Percentiles rank a stretch among this genome's conserved stretches.
Conservation (phyloP, 2,888 invertebrate species). For the Stratiomys singularior region DNA sequence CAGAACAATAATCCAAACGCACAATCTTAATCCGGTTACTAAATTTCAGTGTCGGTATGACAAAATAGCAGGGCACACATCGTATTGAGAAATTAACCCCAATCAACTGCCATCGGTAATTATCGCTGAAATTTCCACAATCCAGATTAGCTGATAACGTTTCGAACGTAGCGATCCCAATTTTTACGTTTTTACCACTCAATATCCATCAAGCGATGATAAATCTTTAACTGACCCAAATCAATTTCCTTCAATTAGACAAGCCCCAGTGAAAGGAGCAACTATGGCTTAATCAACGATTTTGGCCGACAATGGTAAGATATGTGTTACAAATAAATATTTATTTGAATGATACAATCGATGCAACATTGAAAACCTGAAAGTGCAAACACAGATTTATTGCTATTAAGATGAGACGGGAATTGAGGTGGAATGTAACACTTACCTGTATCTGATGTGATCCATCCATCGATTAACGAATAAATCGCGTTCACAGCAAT, state of each 20-base stretch:
- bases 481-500: not conserved
- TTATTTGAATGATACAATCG: slow-evolving; percentile 18
- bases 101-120: too few relatives aligned
- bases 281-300: not conserved
- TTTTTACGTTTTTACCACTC: not conserved
- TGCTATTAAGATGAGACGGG: not conserved
- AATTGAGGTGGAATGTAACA: not conserved
- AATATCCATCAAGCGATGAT: not conserved
- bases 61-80: too few relatives aligned
- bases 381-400: not conserved
- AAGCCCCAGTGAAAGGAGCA: not conserved
- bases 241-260: slow-evolving; percentile 14
- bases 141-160: too few relatives aligned
- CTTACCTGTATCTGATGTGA: slow-evolving; percentile 25
- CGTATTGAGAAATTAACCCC: too few relatives aligned
- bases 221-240: not conserved
- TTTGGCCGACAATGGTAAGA: too few relatives aligned
- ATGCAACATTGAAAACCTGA: not conserved
- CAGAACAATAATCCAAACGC: too few relatives aligned
- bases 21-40: too few relatives aligned
- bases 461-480: slow-evolving; percentile 36
- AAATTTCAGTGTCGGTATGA: too few relatives aligned
- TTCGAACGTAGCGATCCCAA: too few relatives aligned
- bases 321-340: slow-evolving; percentile 33
- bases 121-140: too few relatives aligned